Conservation (phyloP, 2,797 vertebrate species). For the Micropoecilia bifurca region DNA sequence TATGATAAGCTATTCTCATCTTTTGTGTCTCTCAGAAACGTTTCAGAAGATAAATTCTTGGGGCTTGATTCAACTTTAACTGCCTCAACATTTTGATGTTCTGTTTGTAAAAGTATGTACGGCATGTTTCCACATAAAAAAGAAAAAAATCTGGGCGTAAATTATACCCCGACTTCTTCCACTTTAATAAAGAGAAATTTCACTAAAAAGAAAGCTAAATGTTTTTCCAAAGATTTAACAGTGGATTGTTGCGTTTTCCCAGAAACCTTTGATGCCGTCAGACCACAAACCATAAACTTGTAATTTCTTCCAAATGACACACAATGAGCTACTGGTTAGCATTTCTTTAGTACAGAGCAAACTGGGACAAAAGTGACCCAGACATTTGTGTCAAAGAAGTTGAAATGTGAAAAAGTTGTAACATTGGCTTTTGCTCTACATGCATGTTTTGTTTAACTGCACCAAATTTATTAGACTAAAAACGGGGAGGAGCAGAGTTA, state of each 20-base stretch:
- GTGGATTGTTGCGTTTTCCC: slow-evolving; percentile 45
- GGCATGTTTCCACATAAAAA: background rate
- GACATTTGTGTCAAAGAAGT: slow-evolving; percentile 9
- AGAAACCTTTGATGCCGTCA: slow-evolving; percentile 48
- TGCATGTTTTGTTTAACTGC: slow-evolving; percentile 25
- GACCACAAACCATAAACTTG: slow-evolving; percentile 55
- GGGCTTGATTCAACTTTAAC: background rate
- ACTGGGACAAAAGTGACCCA: background rate
- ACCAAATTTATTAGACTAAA: slow-evolving; percentile 41
- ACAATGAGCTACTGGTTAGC: slow-evolving; percentile 6
- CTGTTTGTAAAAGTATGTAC: background rate
- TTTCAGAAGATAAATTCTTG: background rate
- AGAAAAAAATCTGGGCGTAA: background rate
- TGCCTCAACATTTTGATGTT: background rate
- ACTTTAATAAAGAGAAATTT: slow-evolving; percentile 43
- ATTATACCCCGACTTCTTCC: slow-evolving; percentile 2
- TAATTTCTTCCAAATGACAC: slow-evolving; percentile 51
- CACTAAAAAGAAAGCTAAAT: slow-evolving; percentile 34
- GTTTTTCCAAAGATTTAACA: slow-evolving; percentile 50
- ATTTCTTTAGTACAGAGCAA: slow-evolving; percentile 3
- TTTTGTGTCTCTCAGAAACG: background rate
- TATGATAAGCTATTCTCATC: background rate
- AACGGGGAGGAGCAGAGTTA: slow-evolving; percentile 42
- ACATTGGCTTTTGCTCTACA: background rate
- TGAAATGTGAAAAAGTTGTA: background rate